phyloP scores from a whole-genome alignment of 2,888 invertebrate species.

The Ormyrus thymus region DNA sequence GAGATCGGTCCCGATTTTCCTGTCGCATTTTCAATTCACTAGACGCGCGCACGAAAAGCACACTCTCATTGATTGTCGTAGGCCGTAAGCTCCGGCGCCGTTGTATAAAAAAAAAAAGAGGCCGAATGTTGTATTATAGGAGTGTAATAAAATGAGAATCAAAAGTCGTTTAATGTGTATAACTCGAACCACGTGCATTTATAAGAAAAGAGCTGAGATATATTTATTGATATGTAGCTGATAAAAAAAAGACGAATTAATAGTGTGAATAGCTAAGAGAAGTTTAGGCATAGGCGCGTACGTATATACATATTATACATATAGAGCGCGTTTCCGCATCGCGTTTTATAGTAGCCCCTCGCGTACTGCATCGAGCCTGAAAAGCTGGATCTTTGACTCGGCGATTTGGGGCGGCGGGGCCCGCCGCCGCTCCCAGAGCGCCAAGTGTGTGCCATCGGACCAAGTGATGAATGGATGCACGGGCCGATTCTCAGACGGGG shows the following conservation, averaged over 20 bases:
- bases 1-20: too few species aligned
- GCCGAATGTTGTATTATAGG: constrained; percentile 43
- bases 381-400: constrained; percentile 50
- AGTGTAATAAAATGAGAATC: constrained; percentile 53
- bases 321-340: constrained; percentile 15
- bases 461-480: constrained; percentile 20
- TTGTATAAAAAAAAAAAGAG: constrained; percentile 20
- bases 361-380: constrained; percentile 40
- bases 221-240: constrained; percentile 64
- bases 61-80: too few species aligned
- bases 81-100: neutral
- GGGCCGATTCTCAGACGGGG: constrained; percentile 11
- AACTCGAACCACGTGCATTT: constrained; percentile 63
- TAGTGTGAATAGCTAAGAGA: constrained; percentile 65
- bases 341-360: constrained; percentile 39
- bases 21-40: too few species aligned
- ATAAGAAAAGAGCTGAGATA: constrained; percentile 69
- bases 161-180: constrained; percentile 48
- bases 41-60: too few species aligned
- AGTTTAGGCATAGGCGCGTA: constrained; percentile 21
- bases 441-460: constrained; percentile 19
- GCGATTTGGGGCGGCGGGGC: constrained; percentile 30
- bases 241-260: constrained; percentile 46
- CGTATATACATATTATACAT: constrained; percentile 26
- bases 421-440: too few species aligned